Conservation (phyloP, 2,113 vertebrate genomes). For the Reinhardtius hippoglossoides region DNA sequence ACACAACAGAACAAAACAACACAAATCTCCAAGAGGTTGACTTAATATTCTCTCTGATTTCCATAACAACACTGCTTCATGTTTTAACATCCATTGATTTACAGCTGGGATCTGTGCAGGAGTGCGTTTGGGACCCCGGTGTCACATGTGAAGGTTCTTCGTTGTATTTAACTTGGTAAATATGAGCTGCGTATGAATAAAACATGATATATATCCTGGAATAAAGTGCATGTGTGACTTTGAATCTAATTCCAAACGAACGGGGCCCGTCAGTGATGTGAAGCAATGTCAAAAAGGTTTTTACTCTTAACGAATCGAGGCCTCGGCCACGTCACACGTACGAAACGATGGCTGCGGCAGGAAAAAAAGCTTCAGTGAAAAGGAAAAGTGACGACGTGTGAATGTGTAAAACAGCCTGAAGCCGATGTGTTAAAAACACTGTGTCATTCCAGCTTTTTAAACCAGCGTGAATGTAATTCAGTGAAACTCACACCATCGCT, state of each 20-base stretch:
- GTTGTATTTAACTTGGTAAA: neutral
- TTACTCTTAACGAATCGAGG: too few species aligned
- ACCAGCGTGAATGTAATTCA: conserved; percentile 4
- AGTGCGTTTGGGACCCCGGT: neutral
- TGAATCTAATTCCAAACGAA: too few species aligned
- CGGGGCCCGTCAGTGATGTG: too few species aligned
- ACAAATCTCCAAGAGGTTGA: too few species aligned
- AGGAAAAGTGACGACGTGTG: neutral
- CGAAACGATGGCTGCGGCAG: neutral
- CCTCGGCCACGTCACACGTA: neutral
- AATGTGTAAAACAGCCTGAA: conserved; percentile 3
- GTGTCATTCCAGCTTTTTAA: neutral
- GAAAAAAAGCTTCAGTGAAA: neutral
- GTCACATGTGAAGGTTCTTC: too few species aligned
- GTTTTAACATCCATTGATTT: too few species aligned
- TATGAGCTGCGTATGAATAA: neutral
- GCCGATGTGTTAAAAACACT: conserved; percentile 2
- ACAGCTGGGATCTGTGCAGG: too few species aligned
- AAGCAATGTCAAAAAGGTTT: too few species aligned
- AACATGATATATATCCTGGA: neutral
- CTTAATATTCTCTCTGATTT: too few species aligned
- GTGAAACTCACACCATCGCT: neutral
- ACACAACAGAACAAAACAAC: too few species aligned
- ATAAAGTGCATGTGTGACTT: neutral
- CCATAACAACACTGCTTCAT: too few species aligned